phyloP scores from a whole-genome alignment of 2,113 vertebrate species.

The Eudyptes chrysolophus region DNA sequence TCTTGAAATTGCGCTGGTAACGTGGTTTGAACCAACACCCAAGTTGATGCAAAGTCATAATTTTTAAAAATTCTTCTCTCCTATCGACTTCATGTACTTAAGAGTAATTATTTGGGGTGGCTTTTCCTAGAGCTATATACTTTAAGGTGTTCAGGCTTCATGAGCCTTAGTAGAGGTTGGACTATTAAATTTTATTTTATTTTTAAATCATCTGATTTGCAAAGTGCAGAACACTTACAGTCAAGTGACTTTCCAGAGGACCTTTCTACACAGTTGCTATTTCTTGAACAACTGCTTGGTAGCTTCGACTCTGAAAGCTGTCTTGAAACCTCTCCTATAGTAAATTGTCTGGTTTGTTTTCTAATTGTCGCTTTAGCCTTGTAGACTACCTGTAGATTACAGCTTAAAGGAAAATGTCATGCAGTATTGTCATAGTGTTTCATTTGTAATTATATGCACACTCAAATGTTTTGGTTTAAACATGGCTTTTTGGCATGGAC shows the following conservation, averaged over 20 bases:
- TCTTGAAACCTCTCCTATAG: background rate
- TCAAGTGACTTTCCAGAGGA: background rate
- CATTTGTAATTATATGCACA: background rate
- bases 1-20: background rate
- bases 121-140: background rate
- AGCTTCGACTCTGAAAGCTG: background rate
- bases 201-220: background rate
- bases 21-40: background rate
- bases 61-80: background rate
- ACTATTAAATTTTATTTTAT: background rate
- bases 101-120: background rate
- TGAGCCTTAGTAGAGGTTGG: background rate
- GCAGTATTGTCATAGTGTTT: background rate
- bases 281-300: background rate
- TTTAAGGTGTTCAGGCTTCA: background rate
- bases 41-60: background rate
- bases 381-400: slow-evolving; percentile 2
- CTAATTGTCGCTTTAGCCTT: background rate
- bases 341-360: slow-evolving; percentile 3
- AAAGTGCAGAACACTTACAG: background rate
- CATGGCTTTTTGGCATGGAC: background rate
- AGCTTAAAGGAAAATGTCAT: background rate
- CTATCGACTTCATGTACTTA: background rate
- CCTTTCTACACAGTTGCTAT: background rate
- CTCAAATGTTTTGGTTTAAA: background rate